Evolutionary conservation across 2,888 invertebrate genomes (phyloP), one percentile per base, ranked within the genome.

Genomic region (Patella ulyssiponensis): DNA sequence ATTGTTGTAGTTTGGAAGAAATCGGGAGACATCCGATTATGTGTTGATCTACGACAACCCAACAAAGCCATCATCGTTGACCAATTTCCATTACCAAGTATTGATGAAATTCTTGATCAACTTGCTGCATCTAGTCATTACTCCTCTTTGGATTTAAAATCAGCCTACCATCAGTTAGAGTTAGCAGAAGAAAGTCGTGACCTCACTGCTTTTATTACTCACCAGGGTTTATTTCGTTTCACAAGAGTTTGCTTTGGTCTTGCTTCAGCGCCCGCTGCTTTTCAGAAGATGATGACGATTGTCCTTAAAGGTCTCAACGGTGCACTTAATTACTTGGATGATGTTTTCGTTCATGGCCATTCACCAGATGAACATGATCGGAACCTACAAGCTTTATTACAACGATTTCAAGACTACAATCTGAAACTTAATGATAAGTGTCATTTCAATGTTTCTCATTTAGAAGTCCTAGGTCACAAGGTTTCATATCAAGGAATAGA

Each of bases 41-140:
- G 73, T 20, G 73, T 73, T 15, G 73, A 73, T 73, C 51, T 73
- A 17, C n/a, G n/a, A n/a, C n/a, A n/a, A n/a, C 27, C 27, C 27
- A 73, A 73, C 23, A 17, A 73, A 51, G 73, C 73, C 17, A 51
- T 73, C 27, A 52, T 73, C 17, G n/a, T n/a, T n/a, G n/a, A n/a
- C n/a, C n/a, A n/a, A n/a, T n/a, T n/a, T n/a, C n/a, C n/a, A n/a
- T n/a, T 73, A 17, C 73, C 73, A n/a, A 54, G 15, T 15, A 33
- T 73, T 11, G 73, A 73, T 27, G 73, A 73, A n/a, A 17, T 73
- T 15, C 17, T 70, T 70, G 23, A 17, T 70, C 20, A 11, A 15
- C 23, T 9, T n/a, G 23, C 15, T 27, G 70, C 20, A 20, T 17
- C 27, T 33, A 15, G 23, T 12, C 23, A 17, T 17, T 27, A 20